These are phyloP conservation scores for Gymnoscelis rufifasciata DNA, from an alignment of 2,888 invertebrate species.

Conservation along the genomic window DNA sequence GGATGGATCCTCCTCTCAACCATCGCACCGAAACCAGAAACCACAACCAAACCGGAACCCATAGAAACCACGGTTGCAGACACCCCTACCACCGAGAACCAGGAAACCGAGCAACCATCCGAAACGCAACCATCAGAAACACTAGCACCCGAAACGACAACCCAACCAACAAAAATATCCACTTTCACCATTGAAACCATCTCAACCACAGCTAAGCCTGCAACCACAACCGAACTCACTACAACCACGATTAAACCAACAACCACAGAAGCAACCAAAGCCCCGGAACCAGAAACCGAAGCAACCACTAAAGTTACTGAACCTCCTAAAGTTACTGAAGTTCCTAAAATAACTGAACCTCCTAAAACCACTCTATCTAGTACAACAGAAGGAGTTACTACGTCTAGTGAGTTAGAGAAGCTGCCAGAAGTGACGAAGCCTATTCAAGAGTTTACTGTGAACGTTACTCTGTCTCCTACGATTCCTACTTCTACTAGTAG, in stretches of 20 bases:
- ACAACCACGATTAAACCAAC: slow-evolving; percentile 9
- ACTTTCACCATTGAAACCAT: not conserved
- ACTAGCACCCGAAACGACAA: slow-evolving; percentile 19
- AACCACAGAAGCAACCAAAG: slow-evolving; percentile 25
- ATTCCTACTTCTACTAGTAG: slow-evolving; percentile 48
- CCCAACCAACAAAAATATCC: slow-evolving; percentile 32
- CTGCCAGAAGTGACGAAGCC: slow-evolving; percentile 28
- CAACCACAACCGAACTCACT: not conserved
- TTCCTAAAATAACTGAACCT: slow-evolving; percentile 8
- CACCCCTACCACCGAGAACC: slow-evolving; percentile 30
- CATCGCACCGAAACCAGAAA: slow-evolving; percentile 56
- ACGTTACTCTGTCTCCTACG: slow-evolving; percentile 57
- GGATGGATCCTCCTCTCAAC: slow-evolving; percentile 81
- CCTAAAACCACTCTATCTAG: not conserved
- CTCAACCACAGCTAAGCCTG: not conserved
- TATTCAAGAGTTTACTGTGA: slow-evolving; percentile 56
- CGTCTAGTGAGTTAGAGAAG: slow-evolving; percentile 14
- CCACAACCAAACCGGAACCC: slow-evolving; percentile 20
- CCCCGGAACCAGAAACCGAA: slow-evolving; percentile 27
- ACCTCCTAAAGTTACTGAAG: slow-evolving; percentile 20
- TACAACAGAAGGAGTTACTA: slow-evolving; percentile 27
- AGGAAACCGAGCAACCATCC: slow-evolving; percentile 23
- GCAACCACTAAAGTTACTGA: not conserved
- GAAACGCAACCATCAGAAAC: not conserved
- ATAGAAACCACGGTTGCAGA: slow-evolving; percentile 40